Evolutionary conservation across 2,888 invertebrate genomes (phyloP).

Genomic region (Seira sanloemensis): DNA sequence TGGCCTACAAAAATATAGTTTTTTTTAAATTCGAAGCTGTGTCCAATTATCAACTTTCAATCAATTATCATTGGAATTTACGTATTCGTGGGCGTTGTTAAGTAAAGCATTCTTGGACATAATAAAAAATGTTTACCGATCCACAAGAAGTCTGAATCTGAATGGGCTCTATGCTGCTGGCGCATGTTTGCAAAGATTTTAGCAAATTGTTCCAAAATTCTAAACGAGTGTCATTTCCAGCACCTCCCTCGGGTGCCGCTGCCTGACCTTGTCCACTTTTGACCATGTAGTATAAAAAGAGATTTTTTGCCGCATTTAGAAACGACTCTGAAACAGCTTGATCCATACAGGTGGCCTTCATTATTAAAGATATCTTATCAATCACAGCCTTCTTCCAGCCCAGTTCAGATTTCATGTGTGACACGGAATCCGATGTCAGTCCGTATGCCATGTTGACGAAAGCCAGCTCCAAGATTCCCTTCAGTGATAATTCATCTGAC

Average conservation of each 20-base stretch:
- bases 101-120: neutral
- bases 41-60: neutral
- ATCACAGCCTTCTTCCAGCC: constrained; percentile 49
- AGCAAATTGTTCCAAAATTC: constrained; percentile 41
- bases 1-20: constrained; percentile 25
- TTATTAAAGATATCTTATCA: constrained; percentile 39
- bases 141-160: constrained; percentile 21
- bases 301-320: constrained; percentile 51
- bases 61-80: no score
- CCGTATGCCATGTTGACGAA: constrained; percentile 52
- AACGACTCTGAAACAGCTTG: constrained; percentile 35
- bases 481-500: constrained; percentile 30
- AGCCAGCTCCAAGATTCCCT: constrained; percentile 47
- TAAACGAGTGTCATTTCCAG: neutral
- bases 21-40: neutral
- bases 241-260: neutral
- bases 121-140: constrained; percentile 14
- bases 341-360: constrained; percentile 43
- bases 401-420: constrained; percentile 25
- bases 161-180: constrained; percentile 17
- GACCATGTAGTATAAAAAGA: constrained; percentile 44
- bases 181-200: constrained; percentile 22
- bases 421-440: constrained; percentile 32
- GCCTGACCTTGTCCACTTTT: neutral
- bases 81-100: no score